Conservation (phyloP, 2,113 vertebrate genomes). For the Anas platyrhynchos region DNA sequence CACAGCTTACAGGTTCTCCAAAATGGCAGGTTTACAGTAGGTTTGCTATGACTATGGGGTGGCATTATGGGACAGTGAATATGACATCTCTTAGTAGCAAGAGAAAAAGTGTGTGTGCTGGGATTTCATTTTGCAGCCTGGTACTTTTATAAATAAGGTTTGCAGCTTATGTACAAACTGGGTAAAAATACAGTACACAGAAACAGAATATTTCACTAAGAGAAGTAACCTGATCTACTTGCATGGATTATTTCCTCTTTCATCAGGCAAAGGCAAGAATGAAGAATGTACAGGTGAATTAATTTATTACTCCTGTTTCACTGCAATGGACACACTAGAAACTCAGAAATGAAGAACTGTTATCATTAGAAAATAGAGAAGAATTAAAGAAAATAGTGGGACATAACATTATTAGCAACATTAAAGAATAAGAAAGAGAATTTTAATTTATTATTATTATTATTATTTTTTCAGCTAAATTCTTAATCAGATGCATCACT, state of each 20-base stretch:
- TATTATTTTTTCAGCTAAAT: neutral
- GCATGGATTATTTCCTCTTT: neutral
- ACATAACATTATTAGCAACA: neutral
- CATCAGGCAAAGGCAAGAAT: neutral
- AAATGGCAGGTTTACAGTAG: neutral
- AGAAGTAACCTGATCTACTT: neutral
- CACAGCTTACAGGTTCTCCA: neutral
- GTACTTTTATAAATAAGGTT: neutral
- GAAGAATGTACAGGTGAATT: neutral
- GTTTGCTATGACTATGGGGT: neutral
- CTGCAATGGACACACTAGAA: neutral
- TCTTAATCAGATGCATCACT: neutral
- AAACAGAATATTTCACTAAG: neutral
- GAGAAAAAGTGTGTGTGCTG: neutral
- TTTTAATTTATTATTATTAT: neutral
- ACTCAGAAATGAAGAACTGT: neutral
- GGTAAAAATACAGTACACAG: neutral
- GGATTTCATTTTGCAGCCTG: neutral
- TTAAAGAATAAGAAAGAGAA: neutral
- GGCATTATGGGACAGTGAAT: neutral
- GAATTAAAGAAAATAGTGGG: neutral
- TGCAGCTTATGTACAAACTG: neutral
- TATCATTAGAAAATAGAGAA: neutral
- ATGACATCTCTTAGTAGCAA: neutral
- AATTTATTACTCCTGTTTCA: neutral